Base-by-base conservation (phyloP, 23 tunicate species). In the Aplidium turbinatum region DNA sequence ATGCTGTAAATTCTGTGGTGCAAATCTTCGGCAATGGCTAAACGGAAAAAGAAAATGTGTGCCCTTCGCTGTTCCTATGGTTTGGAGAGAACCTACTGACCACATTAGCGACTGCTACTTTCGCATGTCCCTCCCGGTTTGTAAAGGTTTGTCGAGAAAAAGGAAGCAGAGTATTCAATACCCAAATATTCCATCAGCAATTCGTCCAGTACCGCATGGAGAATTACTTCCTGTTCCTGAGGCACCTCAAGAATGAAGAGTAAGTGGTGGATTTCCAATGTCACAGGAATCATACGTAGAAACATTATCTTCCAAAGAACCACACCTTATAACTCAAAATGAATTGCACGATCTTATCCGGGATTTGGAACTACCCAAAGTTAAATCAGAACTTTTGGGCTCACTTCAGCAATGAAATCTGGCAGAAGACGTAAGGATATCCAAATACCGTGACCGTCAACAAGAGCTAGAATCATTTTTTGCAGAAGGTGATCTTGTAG, bases 21-120 rank as follows among this genome's bases (percentile, higher is more conserved):
- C 77, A 72, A 52, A 52, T 38, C 64, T 72, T 38, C 51, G 73
- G 73, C 52, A 50, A 27, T 30, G 77, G 77, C 77, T 72, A 27
- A 52, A 38, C 63, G 1, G 63, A 39, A 72, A 72, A 13, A 72
- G 65, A 39, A 72, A 72, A 38, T 31, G 42, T 18, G 51, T n/a
- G n/a, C n/a, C n/a, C n/a, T n/a, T n/a, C n/a, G n/a, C 62, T 48
- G 77, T 72, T 38, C 77, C 77, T 30, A 72, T 72, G 77, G 62
- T 72, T 50, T 72, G 77, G 77, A 51, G 63, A 25, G 77, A 72
- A 22, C 60, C 40, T 19, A 48, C 64, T 0, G 60, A 72, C 28
- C 77, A 51, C 39, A 38, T 28, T 27, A 50, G 42, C 62, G 33
- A 72, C 47, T 50, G 77, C 47, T 72, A 27, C 65, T 72, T 72